Base-by-base conservation (phyloP, 2,888 invertebrate genomes). In the Nomada flava region DNA sequence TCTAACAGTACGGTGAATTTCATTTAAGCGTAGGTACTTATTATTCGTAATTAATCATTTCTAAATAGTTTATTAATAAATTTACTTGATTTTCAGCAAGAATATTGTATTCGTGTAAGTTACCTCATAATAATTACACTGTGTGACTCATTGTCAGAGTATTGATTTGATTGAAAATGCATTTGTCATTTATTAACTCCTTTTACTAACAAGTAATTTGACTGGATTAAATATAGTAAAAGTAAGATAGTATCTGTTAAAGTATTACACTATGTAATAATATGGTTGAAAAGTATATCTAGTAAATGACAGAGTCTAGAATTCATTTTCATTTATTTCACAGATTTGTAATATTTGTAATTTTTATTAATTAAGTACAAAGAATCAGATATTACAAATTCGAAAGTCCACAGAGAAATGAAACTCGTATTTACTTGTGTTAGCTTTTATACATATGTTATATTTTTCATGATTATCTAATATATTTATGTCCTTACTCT, bases 21-120 rank as follows among this genome's bases (percentile, higher is more conserved):
- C 29, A 15, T 47, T 26, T 42, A 64, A 42, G 2, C 11, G 11
- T 50, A 76, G 18, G 29, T 15, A 60, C 7, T 42, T 57, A 64
- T 57, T 47, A 10, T 18, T 26, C 23, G 42, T 70, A 65, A 68
- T 50, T 15, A 26, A 52, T 72, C 13, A 72, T 52, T 36, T 57
- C n/a, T 4, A 64, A 68, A 5, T 18, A 63, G 26, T 75, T 68
- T 59, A 88, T 87, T 87, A 88, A 88, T 85, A 55, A 76, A 68
- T 73, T 75, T 59, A 82, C 88, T 89, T 88, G 76, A 90, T 93
- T 94, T 94, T 92, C 94, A 94, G 93, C 93, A 93, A 93, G 93
- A 94, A 89, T 91, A 93, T 92, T 93, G 91, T 92, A 91, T 94
- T 91, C 93, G 93, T 91, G 94, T 94, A 94, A 94, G 94, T 93